Percentiles rank a stretch among this genome's conserved stretches.
These are phyloP conservation scores for Dynastes tityus DNA, from an alignment of 2,888 invertebrate genomes.

Conservation along the genomic window DNA sequence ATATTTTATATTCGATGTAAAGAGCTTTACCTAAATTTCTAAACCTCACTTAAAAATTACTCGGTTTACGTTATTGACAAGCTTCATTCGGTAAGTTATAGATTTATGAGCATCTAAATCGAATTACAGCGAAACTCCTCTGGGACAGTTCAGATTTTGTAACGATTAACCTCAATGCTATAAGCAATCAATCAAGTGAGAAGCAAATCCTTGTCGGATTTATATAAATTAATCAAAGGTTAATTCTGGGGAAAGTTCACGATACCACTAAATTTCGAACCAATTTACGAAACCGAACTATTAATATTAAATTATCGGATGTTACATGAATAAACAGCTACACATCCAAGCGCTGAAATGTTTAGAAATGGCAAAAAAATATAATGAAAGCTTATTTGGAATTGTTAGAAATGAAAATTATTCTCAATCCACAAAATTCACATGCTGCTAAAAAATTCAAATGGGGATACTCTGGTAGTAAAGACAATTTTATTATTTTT, in stretches of 20 bases:
- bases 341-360: too few species aligned
- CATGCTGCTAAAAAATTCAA: too few species aligned
- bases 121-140: neutral
- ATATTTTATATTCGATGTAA: too few species aligned
- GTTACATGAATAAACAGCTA: too few species aligned
- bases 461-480: too few species aligned
- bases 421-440: too few species aligned
- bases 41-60: neutral
- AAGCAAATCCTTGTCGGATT: conserved; percentile 11
- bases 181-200: conserved; percentile 17
- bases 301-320: neutral
- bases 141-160: neutral
- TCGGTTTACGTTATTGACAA: neutral
- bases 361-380: too few species aligned
- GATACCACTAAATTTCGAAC: neutral
- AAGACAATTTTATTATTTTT: too few species aligned
- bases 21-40: too few species aligned
- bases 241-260: neutral
- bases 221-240: conserved; percentile 21
- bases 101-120: neutral
- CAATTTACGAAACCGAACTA: neutral
- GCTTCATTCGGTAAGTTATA: neutral
- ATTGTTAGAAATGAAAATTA: too few species aligned
- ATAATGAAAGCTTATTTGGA: too few species aligned
- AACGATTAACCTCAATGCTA: conserved; percentile 8